Evolutionary conservation across 2,888 invertebrate species (phyloP).

Genomic region (Merodon equestris): DNA sequence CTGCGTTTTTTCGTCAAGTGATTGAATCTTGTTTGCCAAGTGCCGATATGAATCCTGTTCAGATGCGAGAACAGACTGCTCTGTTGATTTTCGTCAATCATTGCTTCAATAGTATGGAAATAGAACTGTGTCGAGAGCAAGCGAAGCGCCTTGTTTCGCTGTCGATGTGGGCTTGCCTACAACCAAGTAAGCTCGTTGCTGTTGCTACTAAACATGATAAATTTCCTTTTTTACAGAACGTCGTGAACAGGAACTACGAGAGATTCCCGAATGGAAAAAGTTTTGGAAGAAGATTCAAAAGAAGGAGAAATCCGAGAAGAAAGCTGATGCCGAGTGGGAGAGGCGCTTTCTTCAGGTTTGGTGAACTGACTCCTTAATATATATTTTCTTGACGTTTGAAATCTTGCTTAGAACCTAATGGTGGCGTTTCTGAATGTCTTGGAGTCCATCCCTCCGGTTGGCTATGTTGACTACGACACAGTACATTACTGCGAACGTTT

Average conservation of each 20-base stretch:
- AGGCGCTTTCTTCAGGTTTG: constrained; percentile 87
- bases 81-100: constrained; percentile 95
- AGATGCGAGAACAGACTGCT: constrained; percentile 89
- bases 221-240: constrained; percentile 81
- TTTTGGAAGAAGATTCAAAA: constrained; percentile 94
- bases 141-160: constrained; percentile 94
- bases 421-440: constrained; percentile 91
- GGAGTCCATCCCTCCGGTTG: constrained; percentile 85
- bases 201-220: neutral
- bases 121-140: constrained; percentile 94
- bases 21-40: constrained; percentile 84
- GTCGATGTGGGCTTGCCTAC: constrained; percentile 95
- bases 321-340: constrained; percentile 89
- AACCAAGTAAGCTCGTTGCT: constrained; percentile 82
- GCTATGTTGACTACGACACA: constrained; percentile 81
- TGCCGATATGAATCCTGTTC: constrained; percentile 71
- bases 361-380: neutral
- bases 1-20: constrained; percentile 90
- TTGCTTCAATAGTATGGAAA: constrained; percentile 98
- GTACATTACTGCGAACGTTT: constrained; percentile 95
- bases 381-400: neutral
- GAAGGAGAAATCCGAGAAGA: constrained; percentile 84
- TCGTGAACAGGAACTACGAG: constrained; percentile 91
- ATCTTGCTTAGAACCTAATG: constrained; percentile 82
- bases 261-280: constrained; percentile 93